phyloP scores from a whole-genome alignment of 1,140 invertebrate genomes.

The Megalonaias nervosa region DNA sequence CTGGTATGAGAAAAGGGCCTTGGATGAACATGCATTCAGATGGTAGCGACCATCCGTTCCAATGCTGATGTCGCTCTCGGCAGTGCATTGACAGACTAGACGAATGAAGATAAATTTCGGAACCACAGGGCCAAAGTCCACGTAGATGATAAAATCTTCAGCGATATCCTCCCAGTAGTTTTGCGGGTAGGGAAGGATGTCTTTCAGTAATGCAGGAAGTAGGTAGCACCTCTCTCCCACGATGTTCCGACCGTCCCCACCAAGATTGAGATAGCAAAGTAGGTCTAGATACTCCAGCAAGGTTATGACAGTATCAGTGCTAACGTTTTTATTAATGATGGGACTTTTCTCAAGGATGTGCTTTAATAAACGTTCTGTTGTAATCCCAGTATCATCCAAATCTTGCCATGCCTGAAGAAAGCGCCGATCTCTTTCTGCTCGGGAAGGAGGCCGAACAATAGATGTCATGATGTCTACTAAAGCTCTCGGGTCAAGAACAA shows the following conservation, averaged over 20 bases:
- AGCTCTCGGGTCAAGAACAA: slow-evolving; percentile 43
- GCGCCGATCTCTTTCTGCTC: slow-evolving; percentile 17
- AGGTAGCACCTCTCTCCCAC: slow-evolving; percentile 35
- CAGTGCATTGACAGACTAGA: slow-evolving; percentile 40
- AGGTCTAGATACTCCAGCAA: slow-evolving; percentile 39
- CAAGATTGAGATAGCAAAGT: slow-evolving; percentile 32
- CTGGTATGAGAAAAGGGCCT: slow-evolving; percentile 39
- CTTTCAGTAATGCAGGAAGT: slow-evolving; percentile 34
- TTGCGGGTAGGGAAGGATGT: slow-evolving; percentile 29
- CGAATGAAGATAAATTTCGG: slow-evolving; percentile 41
- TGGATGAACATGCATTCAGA: slow-evolving; percentile 34
- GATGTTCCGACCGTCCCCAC: slow-evolving; percentile 3
- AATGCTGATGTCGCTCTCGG: slow-evolving; percentile 20
- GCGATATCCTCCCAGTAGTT: slow-evolving; percentile 30
- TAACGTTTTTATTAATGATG: slow-evolving; percentile 17
- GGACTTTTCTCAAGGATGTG: slow-evolving; percentile 35
- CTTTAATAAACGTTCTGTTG: slow-evolving; percentile 28
- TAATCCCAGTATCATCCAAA: slow-evolving; percentile 35
- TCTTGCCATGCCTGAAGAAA: slow-evolving; percentile 36
- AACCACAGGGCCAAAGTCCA: slow-evolving; percentile 33
- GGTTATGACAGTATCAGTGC: slow-evolving; percentile 23
- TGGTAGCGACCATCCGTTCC: slow-evolving; percentile 26
- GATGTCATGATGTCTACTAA: slow-evolving; percentile 39
- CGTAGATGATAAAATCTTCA: slow-evolving; percentile 34
- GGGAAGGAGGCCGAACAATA: slow-evolving; percentile 30